Conservation (phyloP, 1,140 invertebrate genomes). For the Ceratosolen fusciceps region DNA sequence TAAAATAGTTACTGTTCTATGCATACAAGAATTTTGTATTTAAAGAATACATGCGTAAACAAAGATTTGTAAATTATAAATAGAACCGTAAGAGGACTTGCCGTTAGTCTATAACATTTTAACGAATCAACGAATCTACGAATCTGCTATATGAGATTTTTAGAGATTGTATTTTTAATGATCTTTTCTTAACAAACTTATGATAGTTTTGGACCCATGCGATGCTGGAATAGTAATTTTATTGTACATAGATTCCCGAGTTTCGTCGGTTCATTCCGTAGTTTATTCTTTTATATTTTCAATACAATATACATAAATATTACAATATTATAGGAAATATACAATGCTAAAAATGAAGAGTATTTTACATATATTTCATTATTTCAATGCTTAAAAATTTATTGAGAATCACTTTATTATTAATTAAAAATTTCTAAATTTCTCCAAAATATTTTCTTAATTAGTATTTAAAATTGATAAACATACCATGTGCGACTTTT, state of each 20-base stretch:
- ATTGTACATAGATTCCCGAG: conserved; percentile 6
- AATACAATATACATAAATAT: neutral
- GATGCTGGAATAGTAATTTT: conserved; percentile 10
- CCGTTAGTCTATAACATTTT: conserved; percentile 34
- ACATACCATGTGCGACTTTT: neutral
- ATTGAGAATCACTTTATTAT: neutral
- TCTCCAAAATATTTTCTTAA: neutral
- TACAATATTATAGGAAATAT: too few species aligned
- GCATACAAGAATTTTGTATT: conserved; percentile 22
- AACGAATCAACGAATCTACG: conserved; percentile 43
- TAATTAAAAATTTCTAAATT: neutral
- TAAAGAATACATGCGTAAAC: neutral
- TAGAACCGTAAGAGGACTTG: neutral
- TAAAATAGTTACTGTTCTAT: neutral
- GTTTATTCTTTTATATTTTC: neutral
- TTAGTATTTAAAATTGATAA: neutral
- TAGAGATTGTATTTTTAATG: neutral
- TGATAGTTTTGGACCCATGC: neutral
- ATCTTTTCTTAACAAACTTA: neutral
- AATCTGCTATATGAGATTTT: too few species aligned
- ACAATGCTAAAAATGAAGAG: neutral
- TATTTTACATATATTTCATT: neutral
- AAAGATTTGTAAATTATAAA: conserved; percentile 29
- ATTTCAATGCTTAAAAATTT: neutral
- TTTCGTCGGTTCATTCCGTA: neutral